Evolutionary conservation across 1,140 invertebrate genomes (phyloP).

Genomic region (Ooceraea biroi): DNA sequence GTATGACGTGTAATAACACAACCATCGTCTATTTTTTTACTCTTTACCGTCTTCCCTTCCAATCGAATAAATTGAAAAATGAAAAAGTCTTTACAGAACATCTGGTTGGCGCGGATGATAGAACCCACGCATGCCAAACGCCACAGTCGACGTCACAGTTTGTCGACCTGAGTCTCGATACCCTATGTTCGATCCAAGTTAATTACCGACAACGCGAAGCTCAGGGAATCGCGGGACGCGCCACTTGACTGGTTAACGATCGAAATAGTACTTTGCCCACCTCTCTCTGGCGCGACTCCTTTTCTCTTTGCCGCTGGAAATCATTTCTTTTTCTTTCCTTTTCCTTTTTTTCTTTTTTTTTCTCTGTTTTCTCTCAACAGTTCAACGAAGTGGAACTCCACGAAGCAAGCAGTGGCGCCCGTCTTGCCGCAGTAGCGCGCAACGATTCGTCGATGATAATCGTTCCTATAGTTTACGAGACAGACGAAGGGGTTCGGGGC

Average conservation of each 20-base stretch:
- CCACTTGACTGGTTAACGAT: constrained; percentile 44
- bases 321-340: background rate
- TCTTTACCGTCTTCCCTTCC: too few relatives aligned
- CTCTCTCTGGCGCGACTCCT: constrained; percentile 66
- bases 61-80: too few relatives aligned
- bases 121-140: too few relatives aligned
- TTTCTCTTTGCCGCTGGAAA: constrained; percentile 19
- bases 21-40: too few relatives aligned
- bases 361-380: background rate
- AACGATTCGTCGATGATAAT: constrained; percentile 60
- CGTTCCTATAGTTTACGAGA: constrained; percentile 48
- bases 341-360: background rate
- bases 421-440: constrained; percentile 58
- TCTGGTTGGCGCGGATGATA: too few relatives aligned
- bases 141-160: too few relatives aligned
- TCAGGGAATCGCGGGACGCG: background rate
- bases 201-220: background rate
- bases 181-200: background rate
- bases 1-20: too few relatives aligned
- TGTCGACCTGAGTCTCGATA: background rate
- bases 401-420: constrained; percentile 52
- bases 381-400: constrained; percentile 54
- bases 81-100: too few relatives aligned
- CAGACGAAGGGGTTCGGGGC: background rate
- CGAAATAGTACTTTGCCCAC: constrained; percentile 74